Base-by-base conservation (phyloP, 64 coral and sea anemone genomes). In the Orbicella faveolata region DNA sequence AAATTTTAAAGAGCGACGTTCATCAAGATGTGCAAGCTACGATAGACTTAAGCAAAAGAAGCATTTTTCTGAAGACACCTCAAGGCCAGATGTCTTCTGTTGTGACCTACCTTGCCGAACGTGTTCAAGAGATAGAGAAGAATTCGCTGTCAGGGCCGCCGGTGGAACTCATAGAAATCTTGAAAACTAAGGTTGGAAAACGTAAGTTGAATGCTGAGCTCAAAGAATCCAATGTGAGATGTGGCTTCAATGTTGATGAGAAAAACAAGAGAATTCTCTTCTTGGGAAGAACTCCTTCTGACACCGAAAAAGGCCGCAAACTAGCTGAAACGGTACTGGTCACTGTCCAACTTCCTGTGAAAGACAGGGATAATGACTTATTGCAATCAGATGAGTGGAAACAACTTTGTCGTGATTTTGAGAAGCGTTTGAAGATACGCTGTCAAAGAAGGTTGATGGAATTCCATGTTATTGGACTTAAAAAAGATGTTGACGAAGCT, bases 151-250 rank as follows among this genome's bases (percentile, higher is more conserved):
- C 34, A 76, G 39, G 36, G 17, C 74, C 74, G 11, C 74, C 74
- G 14, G 54, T 57, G 8, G 74, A 76, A 37, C 44, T 48, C 10
- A 76, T 76, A 41, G 36, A 18, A 41, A 76, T 76, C 36, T 76
- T 76, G 17, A 76, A 76, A 35, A 76, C 74, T 6, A 76, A 76
- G 30, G 74, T 76, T 19, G 74, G 74, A 37, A 76, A 76, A 76
- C 34, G 74, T 37, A 76, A 76, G 36, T 36, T 76, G 74, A 76
- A 76, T 37, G 36, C 14, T 41, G 34, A 37, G 39, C 30, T 76
- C 12, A 76, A 76, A 18, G 74, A 76, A 15, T 13, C 74, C 34
- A 76, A 35, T 20, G 13, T 37, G 14, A 16, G 18, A 2, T 76
- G 74, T 41, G 36, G n/a, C 74, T 76, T 76, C 34, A 76, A 76